phyloP scores from a whole-genome alignment of 2,888 invertebrate species.

The Euplagia quadripunctaria region DNA sequence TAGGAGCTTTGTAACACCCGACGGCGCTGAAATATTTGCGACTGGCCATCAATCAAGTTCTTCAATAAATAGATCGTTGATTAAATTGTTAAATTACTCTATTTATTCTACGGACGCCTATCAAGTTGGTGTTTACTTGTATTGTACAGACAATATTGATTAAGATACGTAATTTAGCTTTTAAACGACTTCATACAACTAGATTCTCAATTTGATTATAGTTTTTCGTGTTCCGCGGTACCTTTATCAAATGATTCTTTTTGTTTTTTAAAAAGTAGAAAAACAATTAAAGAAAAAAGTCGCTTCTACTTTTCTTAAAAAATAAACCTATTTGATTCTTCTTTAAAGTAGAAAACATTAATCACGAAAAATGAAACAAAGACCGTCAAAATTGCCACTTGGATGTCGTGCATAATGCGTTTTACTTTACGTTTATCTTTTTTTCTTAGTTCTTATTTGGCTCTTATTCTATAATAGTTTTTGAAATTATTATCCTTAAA shows the following conservation, averaged over 20 bases:
- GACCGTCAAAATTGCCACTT: too few relatives aligned
- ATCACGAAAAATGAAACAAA: too few relatives aligned
- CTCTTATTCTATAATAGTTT: too few relatives aligned
- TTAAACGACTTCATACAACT: not conserved
- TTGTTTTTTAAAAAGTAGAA: too few relatives aligned
- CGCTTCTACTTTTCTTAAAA: too few relatives aligned
- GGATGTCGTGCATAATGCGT: too few relatives aligned
- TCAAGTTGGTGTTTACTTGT: constrained; percentile 33
- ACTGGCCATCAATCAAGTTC: constrained; percentile 77
- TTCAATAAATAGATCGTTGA: constrained; percentile 75
- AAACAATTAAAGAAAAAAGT: too few relatives aligned
- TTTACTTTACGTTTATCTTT: too few relatives aligned
- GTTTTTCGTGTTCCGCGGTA: not conserved
- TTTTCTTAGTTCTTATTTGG: too few relatives aligned
- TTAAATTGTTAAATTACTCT: constrained; percentile 76
- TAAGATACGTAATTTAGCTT: not conserved
- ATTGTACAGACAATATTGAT: not conserved
- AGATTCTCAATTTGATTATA: not conserved
- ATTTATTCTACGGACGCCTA: constrained; percentile 45
- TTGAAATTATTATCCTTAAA: too few relatives aligned
- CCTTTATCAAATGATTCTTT: not conserved
- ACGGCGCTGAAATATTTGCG: constrained; percentile 73
- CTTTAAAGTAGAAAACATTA: too few relatives aligned
- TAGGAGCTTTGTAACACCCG: constrained; percentile 63
- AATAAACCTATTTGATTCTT: too few relatives aligned